Evolutionary conservation across 2,888 invertebrate species (phyloP).

Genomic region (Seira sanloemensis): DNA sequence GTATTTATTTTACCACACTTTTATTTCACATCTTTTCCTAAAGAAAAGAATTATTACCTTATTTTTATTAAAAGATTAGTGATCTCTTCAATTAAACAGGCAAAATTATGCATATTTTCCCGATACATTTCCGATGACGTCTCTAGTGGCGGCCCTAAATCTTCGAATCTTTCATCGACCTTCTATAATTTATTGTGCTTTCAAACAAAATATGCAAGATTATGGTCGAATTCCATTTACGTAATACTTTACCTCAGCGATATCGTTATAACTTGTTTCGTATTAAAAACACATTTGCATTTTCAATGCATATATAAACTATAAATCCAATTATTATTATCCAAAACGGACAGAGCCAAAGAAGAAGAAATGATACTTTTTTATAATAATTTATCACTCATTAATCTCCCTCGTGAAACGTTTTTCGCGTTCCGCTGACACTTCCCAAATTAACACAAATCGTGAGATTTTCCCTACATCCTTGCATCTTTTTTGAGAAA

Average conservation of each 20-base stretch:
- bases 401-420: constrained; percentile 71
- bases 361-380: constrained; percentile 72
- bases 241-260: no score
- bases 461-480: constrained; percentile 63
- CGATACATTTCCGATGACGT: neutral
- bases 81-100: neutral
- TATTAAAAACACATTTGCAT: constrained; percentile 72
- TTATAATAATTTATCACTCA: constrained; percentile 74
- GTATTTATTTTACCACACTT: no score
- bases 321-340: constrained; percentile 74
- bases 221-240: no score
- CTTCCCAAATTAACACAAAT: constrained; percentile 74
- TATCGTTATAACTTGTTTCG: neutral
- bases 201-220: neutral
- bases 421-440: constrained; percentile 73
- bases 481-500: neutral
- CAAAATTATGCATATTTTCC: neutral
- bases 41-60: neutral
- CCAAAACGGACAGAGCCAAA: constrained; percentile 63
- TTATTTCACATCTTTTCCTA: no score
- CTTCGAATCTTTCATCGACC: neutral
- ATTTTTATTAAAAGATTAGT: neutral
- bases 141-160: neutral
- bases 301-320: constrained; percentile 74
- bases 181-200: neutral